Base-by-base conservation (phyloP, 2,888 invertebrate species). In the Erannis defoliaria region DNA sequence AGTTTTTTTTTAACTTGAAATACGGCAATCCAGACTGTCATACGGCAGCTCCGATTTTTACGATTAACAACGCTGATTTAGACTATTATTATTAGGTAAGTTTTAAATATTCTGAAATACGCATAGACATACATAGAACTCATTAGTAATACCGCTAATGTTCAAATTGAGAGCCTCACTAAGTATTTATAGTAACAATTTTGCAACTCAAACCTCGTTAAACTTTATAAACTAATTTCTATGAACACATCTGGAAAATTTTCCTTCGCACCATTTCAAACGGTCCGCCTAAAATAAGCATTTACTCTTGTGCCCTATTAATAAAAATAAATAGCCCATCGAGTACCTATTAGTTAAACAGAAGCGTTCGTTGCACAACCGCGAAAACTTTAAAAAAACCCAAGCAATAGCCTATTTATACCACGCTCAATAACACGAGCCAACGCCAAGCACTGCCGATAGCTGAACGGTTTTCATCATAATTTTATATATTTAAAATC, bases 401-500 rank as follows among this genome's bases (percentile, higher is more conserved):
- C n/a, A 18, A n/a, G 60, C 64, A 56, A 57, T 60, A 61, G 50
- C 58, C 72, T 72, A 72, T 71, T 68, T 67, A 67, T 70, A 67
- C 33, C 53, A 46, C 66, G 65, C 65, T 67, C 67, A 69, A 72
- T 72, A 71, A 68, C 66, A 69, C 59, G 65, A 33, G 60, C 49
- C 55, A 55, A 55, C 58, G 60, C 49, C 55, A 55, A 55, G 55
- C 48, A 63, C 62, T 18, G 46, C 56, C 58, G 55, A 59, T 46
- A 31, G 18, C 46, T 26, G 31, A 5, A 50, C 60, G 54, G 43
- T 59, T 60, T 62, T 57, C 66, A 64, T 69, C 64, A 68, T 64
- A 65, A 68, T 60, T 66, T 68, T 58, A 64, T 46, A 88, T 89
- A 86, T 88, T 46, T 51, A 29, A 51, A 40, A 29, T 38, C 51